phyloP scores from a whole-genome alignment of 2,888 invertebrate genomes.

The Rhimphoctona megacephalus region DNA sequence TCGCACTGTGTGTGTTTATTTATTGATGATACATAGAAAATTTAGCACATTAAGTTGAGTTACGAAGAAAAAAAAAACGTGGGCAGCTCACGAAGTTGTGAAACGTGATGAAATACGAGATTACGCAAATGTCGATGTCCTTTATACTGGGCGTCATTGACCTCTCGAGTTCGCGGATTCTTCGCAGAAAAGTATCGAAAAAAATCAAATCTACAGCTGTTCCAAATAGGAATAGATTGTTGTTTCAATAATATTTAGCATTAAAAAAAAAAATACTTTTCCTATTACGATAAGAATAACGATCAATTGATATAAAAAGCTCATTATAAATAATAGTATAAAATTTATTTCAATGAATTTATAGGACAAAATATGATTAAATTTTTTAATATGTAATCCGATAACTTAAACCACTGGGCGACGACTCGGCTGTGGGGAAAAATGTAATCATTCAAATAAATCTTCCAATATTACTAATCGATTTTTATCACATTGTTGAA shows the following conservation, averaged over 20 bases:
- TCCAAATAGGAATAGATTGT: neutral
- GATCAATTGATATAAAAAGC: neutral
- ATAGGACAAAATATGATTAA: too few relatives aligned
- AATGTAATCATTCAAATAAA: too few relatives aligned
- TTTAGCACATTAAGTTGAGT: conserved; percentile 44
- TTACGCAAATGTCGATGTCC: conserved; percentile 63
- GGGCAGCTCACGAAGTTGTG: conserved; percentile 57
- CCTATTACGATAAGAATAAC: neutral
- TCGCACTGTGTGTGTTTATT: conserved; percentile 6
- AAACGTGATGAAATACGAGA: conserved; percentile 55
- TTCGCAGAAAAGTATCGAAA: conserved; percentile 18
- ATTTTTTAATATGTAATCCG: too few relatives aligned
- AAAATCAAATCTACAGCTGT: neutral
- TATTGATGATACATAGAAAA: conserved; percentile 30
- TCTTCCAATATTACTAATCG: neutral
- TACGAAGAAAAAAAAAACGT: conserved; percentile 52
- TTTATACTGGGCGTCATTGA: conserved; percentile 46
- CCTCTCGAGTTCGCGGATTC: conserved; percentile 29
- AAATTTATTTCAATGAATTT: too few relatives aligned
- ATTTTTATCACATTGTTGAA: too few relatives aligned
- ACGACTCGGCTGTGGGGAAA: too few relatives aligned
- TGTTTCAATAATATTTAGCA: neutral
- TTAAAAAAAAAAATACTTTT: neutral
- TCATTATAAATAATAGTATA: too few relatives aligned
- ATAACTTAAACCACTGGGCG: too few relatives aligned